Conservation (phyloP, 2,113 vertebrate genomes). For the Propithecus coquereli region DNA sequence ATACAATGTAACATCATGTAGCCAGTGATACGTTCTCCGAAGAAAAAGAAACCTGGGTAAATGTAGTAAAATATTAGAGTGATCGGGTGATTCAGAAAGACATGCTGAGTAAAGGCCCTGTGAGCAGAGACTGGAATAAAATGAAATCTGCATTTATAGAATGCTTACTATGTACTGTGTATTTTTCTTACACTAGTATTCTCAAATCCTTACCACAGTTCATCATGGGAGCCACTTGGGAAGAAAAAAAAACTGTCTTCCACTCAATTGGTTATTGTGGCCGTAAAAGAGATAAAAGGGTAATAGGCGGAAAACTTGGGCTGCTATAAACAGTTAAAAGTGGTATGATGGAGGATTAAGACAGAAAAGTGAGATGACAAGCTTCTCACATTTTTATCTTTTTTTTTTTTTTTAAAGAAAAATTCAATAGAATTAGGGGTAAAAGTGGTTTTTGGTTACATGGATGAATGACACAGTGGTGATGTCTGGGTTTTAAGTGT, state of each 20-base stretch:
- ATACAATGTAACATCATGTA: neutral
- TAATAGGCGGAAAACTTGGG: neutral
- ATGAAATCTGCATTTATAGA: neutral
- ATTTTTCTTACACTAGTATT: neutral
- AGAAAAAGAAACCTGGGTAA: neutral
- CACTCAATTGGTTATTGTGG: neutral
- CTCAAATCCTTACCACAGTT: neutral
- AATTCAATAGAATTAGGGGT: too few relatives aligned
- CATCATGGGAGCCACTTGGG: neutral
- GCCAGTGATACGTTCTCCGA: neutral
- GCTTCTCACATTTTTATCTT: neutral
- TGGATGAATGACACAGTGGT: too few relatives aligned
- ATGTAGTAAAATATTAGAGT: neutral
- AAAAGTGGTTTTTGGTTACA: too few relatives aligned
- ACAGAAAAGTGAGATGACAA: neutral
- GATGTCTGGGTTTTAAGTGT: too few relatives aligned
- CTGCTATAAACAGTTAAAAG: neutral
- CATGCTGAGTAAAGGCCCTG: neutral
- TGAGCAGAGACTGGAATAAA: neutral
- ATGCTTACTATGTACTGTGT: neutral
- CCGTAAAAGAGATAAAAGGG: neutral
- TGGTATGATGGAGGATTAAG: neutral
- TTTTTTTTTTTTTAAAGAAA: neutral
- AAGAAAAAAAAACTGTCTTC: neutral
- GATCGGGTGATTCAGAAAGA: neutral